Conservation (phyloP, 2,888 invertebrate species). For the Cephus spinipes region DNA sequence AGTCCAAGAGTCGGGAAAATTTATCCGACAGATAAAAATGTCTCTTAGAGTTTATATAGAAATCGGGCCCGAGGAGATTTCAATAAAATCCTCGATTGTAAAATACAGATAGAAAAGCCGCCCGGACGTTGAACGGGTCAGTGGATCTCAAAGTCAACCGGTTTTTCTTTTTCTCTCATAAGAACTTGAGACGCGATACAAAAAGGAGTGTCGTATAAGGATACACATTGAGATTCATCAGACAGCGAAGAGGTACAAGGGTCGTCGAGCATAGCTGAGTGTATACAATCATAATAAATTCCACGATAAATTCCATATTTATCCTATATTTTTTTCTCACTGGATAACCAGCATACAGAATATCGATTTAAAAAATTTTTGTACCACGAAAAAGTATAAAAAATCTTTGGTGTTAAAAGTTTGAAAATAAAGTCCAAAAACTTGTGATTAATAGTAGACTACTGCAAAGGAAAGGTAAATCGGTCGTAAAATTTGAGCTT, state of each 20-base stretch:
- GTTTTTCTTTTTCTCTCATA: neutral
- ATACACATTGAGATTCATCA: neutral
- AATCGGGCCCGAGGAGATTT: constrained; percentile 46
- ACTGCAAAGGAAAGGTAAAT: neutral
- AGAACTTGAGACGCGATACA: neutral
- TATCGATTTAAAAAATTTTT: neutral
- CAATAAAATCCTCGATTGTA: constrained; percentile 60
- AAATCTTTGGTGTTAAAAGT: too few species aligned
- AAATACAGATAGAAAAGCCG: constrained; percentile 55
- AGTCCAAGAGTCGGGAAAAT: constrained; percentile 47
- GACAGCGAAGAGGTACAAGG: neutral
- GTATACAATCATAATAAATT: neutral
- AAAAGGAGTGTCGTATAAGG: neutral
- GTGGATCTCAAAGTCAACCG: constrained; percentile 51
- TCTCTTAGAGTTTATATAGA: constrained; percentile 57
- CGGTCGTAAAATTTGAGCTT: neutral
- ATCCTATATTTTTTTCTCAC: too few species aligned
- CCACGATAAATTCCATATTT: neutral
- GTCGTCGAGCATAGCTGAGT: neutral
- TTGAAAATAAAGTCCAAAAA: too few species aligned
- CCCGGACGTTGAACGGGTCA: constrained; percentile 56
- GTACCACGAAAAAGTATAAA: too few species aligned
- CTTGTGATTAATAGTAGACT: neutral
- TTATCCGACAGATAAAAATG: constrained; percentile 63
- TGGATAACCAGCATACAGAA: neutral